Evolutionary conservation across 2,888 invertebrate genomes (phyloP).

Genomic region (Drosophila quinaria): DNA sequence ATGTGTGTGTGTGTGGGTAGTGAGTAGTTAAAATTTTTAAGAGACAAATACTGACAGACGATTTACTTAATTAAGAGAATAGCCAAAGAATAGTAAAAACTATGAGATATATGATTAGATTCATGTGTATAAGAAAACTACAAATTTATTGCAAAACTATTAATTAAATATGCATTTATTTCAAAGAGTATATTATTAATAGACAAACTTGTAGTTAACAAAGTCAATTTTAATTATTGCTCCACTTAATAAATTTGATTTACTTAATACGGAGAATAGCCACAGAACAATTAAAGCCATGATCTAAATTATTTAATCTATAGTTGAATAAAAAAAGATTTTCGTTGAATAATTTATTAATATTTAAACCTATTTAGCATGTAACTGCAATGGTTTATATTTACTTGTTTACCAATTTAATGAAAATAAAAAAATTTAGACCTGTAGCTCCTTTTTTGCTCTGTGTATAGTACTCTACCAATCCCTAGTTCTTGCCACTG

Average conservation of each 20-base stretch:
- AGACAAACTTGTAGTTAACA: not conserved
- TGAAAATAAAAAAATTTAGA: not conserved
- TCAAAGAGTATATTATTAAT: no score
- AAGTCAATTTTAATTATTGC: not conserved
- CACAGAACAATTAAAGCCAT: not conserved
- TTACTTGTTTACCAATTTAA: not conserved
- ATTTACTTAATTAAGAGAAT: constrained; percentile 43
- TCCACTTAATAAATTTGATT: not conserved
- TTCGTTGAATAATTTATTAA: not conserved
- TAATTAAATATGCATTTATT: not conserved
- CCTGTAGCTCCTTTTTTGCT: not conserved
- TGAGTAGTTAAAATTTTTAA: constrained; percentile 29
- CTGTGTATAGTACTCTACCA: not conserved
- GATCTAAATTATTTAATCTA: not conserved
- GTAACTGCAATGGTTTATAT: not conserved
- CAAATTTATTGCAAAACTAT: constrained; percentile 2
- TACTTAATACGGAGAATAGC: no score
- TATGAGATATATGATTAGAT: constrained; percentile 22
- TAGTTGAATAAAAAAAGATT: no score
- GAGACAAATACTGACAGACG: constrained; percentile 62
- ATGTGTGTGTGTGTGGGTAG: constrained; percentile 15
- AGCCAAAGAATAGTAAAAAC: constrained; percentile 24
- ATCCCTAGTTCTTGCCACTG: constrained; percentile 2
- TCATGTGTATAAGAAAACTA: constrained; percentile 18
- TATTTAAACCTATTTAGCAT: not conserved